Evolutionary conservation across 2,888 invertebrate genomes (phyloP).

Genomic region (Drosophila multiciliata): DNA sequence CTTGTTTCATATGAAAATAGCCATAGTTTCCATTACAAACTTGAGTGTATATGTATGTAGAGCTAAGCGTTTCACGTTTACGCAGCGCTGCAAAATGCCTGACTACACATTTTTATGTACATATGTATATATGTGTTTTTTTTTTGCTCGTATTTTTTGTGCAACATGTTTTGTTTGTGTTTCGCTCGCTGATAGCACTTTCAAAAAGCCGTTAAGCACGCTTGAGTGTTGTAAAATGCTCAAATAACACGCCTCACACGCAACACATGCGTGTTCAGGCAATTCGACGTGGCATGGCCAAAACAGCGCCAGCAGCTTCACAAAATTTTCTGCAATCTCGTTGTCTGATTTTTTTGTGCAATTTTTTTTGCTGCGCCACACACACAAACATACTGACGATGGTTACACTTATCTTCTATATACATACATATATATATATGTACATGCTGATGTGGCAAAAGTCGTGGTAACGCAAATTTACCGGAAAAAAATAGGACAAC

Average conservation of each 20-base stretch:
- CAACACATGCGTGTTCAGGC: slow-evolving; percentile 71
- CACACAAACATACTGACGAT: slow-evolving; percentile 20
- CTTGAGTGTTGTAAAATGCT: slow-evolving; percentile 77
- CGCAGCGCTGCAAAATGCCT: slow-evolving; percentile 44
- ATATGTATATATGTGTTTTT: neutral
- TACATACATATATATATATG: slow-evolving; percentile 16
- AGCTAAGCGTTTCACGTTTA: slow-evolving; percentile 56
- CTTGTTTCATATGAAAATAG: slow-evolving; percentile 14
- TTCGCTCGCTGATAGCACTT: slow-evolving; percentile 61
- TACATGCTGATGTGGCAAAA: slow-evolving; percentile 69
- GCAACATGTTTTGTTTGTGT: slow-evolving; percentile 19
- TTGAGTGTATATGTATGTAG: slow-evolving; percentile 31
- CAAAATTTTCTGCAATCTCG: slow-evolving; percentile 36
- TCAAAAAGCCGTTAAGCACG: slow-evolving; percentile 79
- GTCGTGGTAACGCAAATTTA: slow-evolving; percentile 67
- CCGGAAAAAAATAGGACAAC: slow-evolving; percentile 59
- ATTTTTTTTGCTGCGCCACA: slow-evolving; percentile 27
- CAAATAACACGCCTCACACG: slow-evolving; percentile 73
- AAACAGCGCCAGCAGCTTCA: slow-evolving; percentile 42
- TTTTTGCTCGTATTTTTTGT: slow-evolving; percentile 20
- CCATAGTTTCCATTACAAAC: slow-evolving; percentile 21
- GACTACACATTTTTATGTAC: slow-evolving; percentile 21
- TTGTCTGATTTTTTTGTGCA: slow-evolving; percentile 32
- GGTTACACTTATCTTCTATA: slow-evolving; percentile 53
- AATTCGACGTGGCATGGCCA: slow-evolving; percentile 76